phyloP scores from a whole-genome alignment of 2,113 vertebrate genomes.

The Marmota monax region DNA sequence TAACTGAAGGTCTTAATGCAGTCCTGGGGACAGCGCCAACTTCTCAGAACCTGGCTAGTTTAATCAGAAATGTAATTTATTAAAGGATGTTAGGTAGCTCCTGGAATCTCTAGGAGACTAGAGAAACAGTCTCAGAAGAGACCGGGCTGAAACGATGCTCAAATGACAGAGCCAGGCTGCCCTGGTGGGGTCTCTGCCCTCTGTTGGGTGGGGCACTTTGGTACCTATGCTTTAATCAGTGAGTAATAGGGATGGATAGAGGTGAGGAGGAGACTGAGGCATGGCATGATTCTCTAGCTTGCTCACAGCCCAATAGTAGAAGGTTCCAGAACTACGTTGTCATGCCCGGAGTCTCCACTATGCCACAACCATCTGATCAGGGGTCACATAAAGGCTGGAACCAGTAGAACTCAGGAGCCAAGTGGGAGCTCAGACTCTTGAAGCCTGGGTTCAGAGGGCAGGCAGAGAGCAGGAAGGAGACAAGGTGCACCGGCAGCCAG shows the following conservation, averaged over 20 bases:
- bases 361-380: accelerated
- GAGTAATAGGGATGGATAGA: not conserved
- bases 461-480: not conserved
- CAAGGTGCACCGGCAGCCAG: accelerated
- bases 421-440: not conserved
- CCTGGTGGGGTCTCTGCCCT: too few relatives aligned
- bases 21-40: not conserved
- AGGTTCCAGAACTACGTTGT: accelerated
- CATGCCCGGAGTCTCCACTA: too few relatives aligned
- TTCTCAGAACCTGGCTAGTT: not conserved
- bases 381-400: too few relatives aligned
- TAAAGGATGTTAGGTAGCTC: not conserved
- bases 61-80: not conserved
- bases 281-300: not conserved
- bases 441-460: not conserved
- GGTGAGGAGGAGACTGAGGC: not conserved
- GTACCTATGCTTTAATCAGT: not conserved
- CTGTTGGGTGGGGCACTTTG: not conserved
- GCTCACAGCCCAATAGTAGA: not conserved
- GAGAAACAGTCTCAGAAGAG: not conserved
- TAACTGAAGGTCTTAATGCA: not conserved
- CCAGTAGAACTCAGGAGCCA: not conserved
- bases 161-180: not conserved
- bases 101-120: not conserved
- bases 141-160: not conserved